Evolutionary conservation across 2,888 invertebrate species (phyloP).

Genomic region (Philereme transversata): DNA sequence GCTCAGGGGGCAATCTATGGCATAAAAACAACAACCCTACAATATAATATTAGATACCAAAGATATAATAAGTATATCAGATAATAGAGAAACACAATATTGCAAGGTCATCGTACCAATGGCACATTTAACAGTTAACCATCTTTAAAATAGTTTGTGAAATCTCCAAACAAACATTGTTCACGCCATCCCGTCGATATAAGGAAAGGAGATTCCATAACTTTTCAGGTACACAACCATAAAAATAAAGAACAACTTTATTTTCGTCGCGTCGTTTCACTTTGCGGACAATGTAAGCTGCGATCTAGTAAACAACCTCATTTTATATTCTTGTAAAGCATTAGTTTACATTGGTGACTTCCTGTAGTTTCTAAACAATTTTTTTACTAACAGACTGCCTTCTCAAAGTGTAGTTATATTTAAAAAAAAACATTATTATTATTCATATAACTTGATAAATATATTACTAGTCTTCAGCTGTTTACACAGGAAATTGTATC

Average conservation of each 20-base stretch:
- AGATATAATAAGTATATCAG: no score
- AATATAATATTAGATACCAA: no score
- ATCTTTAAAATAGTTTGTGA: conserved; percentile 9
- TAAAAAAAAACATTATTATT: not conserved
- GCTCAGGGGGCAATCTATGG: no score
- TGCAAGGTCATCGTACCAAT: no score
- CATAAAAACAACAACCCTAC: no score
- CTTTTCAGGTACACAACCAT: conserved; percentile 41
- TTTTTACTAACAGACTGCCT: no score
- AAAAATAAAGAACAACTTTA: conserved; percentile 53
- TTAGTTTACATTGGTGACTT: not conserved
- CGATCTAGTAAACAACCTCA: conserved; percentile 60
- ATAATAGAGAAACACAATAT: no score
- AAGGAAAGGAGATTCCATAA: conserved; percentile 33
- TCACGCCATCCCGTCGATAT: conserved; percentile 24
- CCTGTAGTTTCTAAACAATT: no score
- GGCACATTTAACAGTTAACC: conserved; percentile 1
- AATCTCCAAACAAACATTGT: conserved; percentile 28
- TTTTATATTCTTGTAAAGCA: conserved; percentile 33
- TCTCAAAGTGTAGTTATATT: no score
- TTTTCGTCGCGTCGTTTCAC: conserved; percentile 51
- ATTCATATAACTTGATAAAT: conserved; percentile 1
- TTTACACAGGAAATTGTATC: conserved; percentile 13
- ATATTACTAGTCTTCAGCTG: conserved; percentile 5
- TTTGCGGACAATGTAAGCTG: conserved; percentile 53